Base-by-base conservation (phyloP, 2,888 invertebrate genomes). In the Drosophila conformis region DNA sequence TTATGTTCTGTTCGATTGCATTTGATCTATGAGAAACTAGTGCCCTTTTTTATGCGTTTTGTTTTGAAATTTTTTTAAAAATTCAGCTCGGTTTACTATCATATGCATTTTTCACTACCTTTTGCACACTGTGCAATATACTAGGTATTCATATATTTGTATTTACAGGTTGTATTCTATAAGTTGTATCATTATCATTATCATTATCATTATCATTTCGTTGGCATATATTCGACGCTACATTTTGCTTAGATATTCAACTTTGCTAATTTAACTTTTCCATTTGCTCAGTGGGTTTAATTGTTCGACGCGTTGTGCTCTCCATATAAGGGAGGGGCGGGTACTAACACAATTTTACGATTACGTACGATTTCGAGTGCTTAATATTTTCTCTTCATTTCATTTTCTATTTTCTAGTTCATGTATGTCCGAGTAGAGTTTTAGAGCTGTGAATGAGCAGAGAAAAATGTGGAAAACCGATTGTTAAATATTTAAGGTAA, bases 241-340 rank as follows among this genome's bases (percentile, higher is more conserved):
- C 58, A 65, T 52, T 57, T 65, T 73, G 66, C 77, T 80, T 77
- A 62, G 64, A 73, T 79, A 72, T 86, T 87, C 79, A 76, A 80
- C 68, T 78, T 69, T 72, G 59, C 71, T 81, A 76, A 76, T 52
- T 66, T 67, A 65, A 65, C 15, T 74, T 53, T 76, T 76, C 61
- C 56, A 66, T 84, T 88, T 87, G 77, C 81, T 91, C 91, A 90
- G 90, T 90, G 90, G 89, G 90, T 82, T 91, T 76, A 85, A 86
- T 80, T 86, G 82, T 89, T 75, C 68, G 80, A 85, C 86, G 80
- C 86, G 65, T 85, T 73, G 69, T 85, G 80, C 64, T 69, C 54
- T 54, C 65, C 66, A 25, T 61, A 35, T 57, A 25, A 56, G 53
- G 59, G 49, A 69, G 67, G 51, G 78, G 78, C 82, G 74, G 78